These are phyloP conservation scores for Phodopus roborovskii DNA, from an alignment of 2,113 vertebrate genomes.

Conservation along the genomic window DNA sequence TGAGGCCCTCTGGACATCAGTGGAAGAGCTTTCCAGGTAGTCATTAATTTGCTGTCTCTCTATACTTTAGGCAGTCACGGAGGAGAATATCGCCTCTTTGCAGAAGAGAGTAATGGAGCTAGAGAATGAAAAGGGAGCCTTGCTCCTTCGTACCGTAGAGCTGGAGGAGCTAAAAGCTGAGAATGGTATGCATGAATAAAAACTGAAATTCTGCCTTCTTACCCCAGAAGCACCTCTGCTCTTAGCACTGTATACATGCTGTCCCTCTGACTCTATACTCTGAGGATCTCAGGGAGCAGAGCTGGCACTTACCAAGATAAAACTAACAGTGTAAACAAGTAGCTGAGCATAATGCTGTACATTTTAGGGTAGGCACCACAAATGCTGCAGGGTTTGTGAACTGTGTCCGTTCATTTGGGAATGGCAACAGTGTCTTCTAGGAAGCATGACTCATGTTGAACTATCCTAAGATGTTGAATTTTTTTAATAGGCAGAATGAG, in stretches of 20 bases:
- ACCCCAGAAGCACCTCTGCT: background rate
- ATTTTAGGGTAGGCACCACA: background rate
- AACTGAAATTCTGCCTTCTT: constrained; percentile 48
- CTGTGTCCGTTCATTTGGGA: constrained; percentile 35
- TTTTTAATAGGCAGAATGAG: constrained; percentile 50
- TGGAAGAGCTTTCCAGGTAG: constrained; percentile 11
- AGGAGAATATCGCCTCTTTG: constrained; percentile 83
- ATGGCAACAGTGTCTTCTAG: background rate
- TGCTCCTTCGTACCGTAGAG: constrained; percentile 57
- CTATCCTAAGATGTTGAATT: background rate
- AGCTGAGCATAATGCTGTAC: background rate
- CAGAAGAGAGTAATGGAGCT: constrained; percentile 79
- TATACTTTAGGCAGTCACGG: constrained; percentile 60
- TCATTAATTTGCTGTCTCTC: constrained; percentile 63
- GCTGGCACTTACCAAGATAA: background rate
- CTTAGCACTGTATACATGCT: background rate
- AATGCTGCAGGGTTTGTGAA: constrained; percentile 2
- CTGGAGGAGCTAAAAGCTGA: constrained; percentile 73
- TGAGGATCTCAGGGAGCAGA: background rate
- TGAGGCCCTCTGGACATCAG: background rate
- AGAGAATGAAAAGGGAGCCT: constrained; percentile 77
- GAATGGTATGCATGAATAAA: constrained; percentile 75
- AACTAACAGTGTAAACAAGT: background rate
- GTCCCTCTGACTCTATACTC: background rate
- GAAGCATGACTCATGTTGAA: background rate